These are phyloP conservation scores for Dromiciops gliroides DNA, from an alignment of 2,113 vertebrate genomes.

Conservation along the genomic window DNA sequence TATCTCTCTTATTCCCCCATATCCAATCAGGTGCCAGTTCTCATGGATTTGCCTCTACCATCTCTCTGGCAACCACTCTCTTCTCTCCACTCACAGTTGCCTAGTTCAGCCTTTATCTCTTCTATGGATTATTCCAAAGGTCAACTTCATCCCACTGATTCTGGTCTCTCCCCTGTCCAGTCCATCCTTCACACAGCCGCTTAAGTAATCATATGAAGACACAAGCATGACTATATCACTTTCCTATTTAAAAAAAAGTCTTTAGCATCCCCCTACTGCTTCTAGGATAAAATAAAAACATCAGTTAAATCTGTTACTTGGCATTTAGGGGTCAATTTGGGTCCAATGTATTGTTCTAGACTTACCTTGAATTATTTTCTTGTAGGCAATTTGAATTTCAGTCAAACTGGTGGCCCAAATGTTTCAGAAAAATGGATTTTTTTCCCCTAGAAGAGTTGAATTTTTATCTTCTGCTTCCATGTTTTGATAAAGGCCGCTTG, in stretches of 20 bases:
- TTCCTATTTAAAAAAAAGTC: background rate
- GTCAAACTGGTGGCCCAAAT: background rate
- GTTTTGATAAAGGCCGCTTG: background rate
- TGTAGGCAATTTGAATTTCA: background rate
- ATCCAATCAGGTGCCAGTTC: background rate
- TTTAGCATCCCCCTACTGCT: background rate
- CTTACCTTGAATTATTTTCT: background rate
- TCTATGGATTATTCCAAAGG: background rate
- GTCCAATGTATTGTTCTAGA: background rate
- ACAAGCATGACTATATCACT: background rate
- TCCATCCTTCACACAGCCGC: background rate
- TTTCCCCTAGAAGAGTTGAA: background rate
- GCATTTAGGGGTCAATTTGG: background rate
- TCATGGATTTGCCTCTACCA: background rate
- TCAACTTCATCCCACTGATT: background rate
- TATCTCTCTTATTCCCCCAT: background rate
- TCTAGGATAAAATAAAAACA: background rate
- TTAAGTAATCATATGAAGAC: background rate
- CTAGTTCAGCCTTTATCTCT: too few species aligned
- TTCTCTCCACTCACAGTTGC: background rate
- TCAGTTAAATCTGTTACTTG: background rate
- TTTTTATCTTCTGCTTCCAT: background rate
- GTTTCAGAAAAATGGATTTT: background rate
- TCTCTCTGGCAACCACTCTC: background rate
- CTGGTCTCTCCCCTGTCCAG: background rate